Evolutionary conservation across 2,113 vertebrate species (phyloP).

Genomic region (Todiramphus saurophagus): DNA sequence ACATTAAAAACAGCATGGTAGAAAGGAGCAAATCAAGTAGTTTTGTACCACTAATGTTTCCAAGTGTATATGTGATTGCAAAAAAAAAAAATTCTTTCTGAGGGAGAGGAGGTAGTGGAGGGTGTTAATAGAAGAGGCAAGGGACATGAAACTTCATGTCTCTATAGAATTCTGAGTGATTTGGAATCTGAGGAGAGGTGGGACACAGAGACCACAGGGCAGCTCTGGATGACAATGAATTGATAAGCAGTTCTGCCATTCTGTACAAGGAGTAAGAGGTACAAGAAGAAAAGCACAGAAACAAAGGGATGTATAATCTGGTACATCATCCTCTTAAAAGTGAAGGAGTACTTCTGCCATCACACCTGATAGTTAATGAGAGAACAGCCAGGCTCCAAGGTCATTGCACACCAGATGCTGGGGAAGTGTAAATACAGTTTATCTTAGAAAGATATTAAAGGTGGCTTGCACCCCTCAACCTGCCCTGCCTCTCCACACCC

Average conservation of each 20-base stretch:
- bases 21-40: background rate
- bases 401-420: background rate
- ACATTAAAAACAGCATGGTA: background rate
- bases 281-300: background rate
- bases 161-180: background rate
- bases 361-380: background rate
- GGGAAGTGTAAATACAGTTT: slow-evolving; percentile 2
- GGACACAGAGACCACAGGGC: background rate
- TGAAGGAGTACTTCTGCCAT: background rate
- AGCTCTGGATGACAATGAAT: background rate
- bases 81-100: background rate
- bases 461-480: background rate
- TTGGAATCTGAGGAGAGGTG: background rate
- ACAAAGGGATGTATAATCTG: background rate
- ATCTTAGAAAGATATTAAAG: background rate
- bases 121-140: background rate
- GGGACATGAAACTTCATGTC: background rate
- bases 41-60: background rate
- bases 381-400: background rate
- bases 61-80: background rate
- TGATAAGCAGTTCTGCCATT: background rate
- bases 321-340: background rate
- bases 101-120: background rate
- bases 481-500: background rate
- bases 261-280: background rate